Evolutionary conservation across 2,113 vertebrate species (phyloP).

Genomic region (Procavia capensis): DNA sequence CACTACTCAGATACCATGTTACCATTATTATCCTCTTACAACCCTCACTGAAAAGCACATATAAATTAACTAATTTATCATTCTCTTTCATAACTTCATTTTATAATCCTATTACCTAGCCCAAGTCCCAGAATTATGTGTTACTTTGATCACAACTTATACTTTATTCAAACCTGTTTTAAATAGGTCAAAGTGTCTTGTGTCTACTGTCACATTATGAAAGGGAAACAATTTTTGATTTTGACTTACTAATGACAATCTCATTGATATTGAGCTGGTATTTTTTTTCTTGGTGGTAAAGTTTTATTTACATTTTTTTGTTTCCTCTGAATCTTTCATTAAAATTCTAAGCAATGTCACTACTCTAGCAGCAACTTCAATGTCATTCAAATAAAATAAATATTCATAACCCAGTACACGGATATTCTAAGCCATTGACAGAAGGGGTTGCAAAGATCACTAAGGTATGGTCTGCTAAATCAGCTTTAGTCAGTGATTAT

Average conservation of each 20-base stretch:
- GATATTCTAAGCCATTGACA: not conserved
- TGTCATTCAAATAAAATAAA: conserved; percentile 12
- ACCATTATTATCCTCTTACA: not conserved
- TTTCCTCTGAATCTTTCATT: not conserved
- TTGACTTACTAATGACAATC: conserved; percentile 29
- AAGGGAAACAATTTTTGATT: conserved; percentile 10
- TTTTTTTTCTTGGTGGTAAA: not conserved
- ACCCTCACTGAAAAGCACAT: not conserved
- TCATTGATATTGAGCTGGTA: conserved; percentile 23
- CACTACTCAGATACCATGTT: not conserved
- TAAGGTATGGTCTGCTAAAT: not conserved
- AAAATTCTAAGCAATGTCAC: not conserved
- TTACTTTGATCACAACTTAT: conserved; percentile 33
- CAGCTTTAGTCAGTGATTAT: not conserved
- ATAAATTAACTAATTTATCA: not conserved
- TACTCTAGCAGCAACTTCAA: not conserved
- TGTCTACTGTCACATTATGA: not conserved
- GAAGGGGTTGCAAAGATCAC: not conserved
- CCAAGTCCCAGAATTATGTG: not conserved
- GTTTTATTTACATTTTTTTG: not conserved
- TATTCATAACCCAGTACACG: not conserved
- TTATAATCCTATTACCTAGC: conserved; percentile 32
- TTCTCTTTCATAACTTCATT: not conserved
- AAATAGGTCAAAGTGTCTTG: conserved; percentile 20
- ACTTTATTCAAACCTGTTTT: conserved; percentile 34